phyloP scores from a whole-genome alignment of 2,797 vertebrate genomes.

The Parotocinclus haroldoi region DNA sequence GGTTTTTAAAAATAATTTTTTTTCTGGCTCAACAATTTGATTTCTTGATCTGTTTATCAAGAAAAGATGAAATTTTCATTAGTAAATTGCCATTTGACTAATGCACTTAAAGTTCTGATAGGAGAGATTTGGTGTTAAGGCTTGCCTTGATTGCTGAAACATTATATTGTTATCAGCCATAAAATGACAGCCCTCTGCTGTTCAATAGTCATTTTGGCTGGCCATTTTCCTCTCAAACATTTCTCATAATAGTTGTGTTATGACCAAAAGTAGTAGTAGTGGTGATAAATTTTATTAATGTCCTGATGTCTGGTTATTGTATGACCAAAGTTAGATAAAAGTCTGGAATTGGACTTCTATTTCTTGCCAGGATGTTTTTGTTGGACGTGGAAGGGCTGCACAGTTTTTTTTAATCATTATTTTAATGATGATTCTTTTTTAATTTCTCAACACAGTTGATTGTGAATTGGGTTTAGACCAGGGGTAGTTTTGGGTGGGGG shows the following conservation, averaged over 20 bases:
- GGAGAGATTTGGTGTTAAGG: conserved; percentile 16
- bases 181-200: conserved; percentile 11
- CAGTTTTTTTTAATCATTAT: too few relatives aligned
- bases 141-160: conserved; percentile 7
- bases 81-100: conserved; percentile 20
- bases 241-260: conserved; percentile 1
- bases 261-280: neutral
- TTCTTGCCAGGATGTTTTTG: too few relatives aligned
- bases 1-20: conserved; percentile 9
- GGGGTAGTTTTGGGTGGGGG: too few relatives aligned
- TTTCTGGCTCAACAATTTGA: conserved; percentile 18
- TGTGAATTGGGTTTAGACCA: too few relatives aligned
- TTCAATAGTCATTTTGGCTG: conserved; percentile 1
- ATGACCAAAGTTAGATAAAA: too few relatives aligned
- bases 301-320: too few relatives aligned
- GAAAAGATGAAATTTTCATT: conserved; percentile 35
- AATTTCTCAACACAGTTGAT: too few relatives aligned
- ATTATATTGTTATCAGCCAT: neutral
- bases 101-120: conserved; percentile 26
- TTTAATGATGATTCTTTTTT: too few relatives aligned
- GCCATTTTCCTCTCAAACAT: too few relatives aligned
- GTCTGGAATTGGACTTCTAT: too few relatives aligned
- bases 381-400: too few relatives aligned
- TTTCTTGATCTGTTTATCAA: conserved; percentile 25
- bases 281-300: too few relatives aligned